Base-by-base conservation (phyloP, 1,140 invertebrate species). In the Pachypeltis micranthus region DNA sequence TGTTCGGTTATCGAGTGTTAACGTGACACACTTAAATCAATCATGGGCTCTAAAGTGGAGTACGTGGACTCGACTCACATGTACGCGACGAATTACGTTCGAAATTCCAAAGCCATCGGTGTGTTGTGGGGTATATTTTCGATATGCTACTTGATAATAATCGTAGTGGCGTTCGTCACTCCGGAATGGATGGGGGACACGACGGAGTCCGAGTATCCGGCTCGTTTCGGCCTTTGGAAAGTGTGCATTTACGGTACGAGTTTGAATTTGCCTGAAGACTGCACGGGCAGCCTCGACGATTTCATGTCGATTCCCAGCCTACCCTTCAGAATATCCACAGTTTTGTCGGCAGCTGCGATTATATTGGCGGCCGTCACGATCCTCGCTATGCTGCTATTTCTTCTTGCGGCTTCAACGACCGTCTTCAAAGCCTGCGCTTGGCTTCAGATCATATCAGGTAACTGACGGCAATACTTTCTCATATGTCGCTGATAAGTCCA, bases 51-150 rank as follows among this genome's bases (percentile, higher is more conserved):
- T 19, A 92, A 91, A 80, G 87, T 92, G 67, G 89, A 92, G 73
- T 93, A 92, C 74, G 87, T 91, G 58, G 90, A 92, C 72, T 88
- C 87, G 57, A 85, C 85, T 60, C 89, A 93, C 75, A 83, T 92
- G 72, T 91, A 93, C 74, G 90, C 89, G 58, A 89, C 90, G 23
- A 94, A 91, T 75, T 97, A 96, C 75, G 87, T 94, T 44, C 82
- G 93, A 70, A 96, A 97, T 81, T 93, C 91, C 54, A 92, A 94
- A 78, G 93, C 94, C 39, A 93, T 98, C 61, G 93, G 91, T 44
- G 92, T 98, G 19, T 79, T 97, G 51, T 98, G 96, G 96, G 93
- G 87, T 23, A 90, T 97, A 68, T 96, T 98, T 74, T 90, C 91
- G 59, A 90, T 96, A 70, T 97, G 94, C 76, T 97, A 93, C 75